Base-by-base conservation (phyloP, 1,140 invertebrate genomes). In the Mylabris phalerata region DNA sequence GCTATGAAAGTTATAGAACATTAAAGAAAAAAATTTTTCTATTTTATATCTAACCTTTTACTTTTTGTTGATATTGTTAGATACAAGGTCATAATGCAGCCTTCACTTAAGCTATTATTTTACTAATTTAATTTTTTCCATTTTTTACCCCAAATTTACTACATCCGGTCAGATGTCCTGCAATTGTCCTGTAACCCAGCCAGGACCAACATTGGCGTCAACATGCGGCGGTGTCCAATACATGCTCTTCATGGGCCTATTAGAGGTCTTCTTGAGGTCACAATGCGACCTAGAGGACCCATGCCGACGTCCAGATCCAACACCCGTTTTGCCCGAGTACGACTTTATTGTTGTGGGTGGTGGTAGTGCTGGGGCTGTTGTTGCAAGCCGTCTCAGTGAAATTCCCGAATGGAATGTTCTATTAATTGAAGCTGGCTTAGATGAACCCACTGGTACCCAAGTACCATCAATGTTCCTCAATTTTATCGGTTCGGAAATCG, bases 321-420 rank as follows among this genome's bases (percentile, higher is more conserved):
- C 64, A 3, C 68, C 65, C 2, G 39, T 71, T 3, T 56, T 70
- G 3, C 67, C 67, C 2, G 83, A 84, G 64, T 92, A 92, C 73
- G 89, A 92, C 74, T 92, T 92, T 75, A 87, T 92, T 60, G 84
- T 92, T 24, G 85, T 95, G 51, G 93, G 93, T 1, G 90, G 88
- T 3, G 93, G 93, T 0, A 92, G 91, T 9, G 89, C 88, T 0
- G 92, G 91, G 6, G 82, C 86, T 11, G 90, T 89, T 25, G 87
- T 91, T 9, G 90, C 90, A 4, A 85, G 89, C 3, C 81, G 92
- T 42, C 77, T 94, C 26, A 87, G 86, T 0, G 87, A 92, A 67
- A 84, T 90, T 32, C 83, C 84, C 0, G 79, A 87, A 64, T 88
- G 87, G 82, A 86, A 83, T 48, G 89, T 93, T 3, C 72, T 94